Base-by-base conservation (phyloP, 2,888 invertebrate species). In the Acrobeloides nanus region DNA sequence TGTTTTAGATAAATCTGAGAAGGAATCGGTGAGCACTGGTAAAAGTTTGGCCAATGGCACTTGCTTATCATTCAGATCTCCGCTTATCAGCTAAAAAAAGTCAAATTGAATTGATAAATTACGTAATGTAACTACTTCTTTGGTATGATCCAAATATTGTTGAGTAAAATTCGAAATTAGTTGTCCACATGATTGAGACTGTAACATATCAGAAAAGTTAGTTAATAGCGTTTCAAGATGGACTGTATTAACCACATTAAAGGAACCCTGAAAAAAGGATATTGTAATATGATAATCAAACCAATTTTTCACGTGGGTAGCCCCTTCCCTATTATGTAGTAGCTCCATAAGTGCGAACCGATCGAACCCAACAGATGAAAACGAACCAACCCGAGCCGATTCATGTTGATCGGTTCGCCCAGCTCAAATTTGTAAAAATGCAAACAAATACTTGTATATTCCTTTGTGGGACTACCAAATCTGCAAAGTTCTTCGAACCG, bases 401-500 rank as follows among this genome's bases (percentile, higher is more conserved):
- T n/a, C n/a, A n/a, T n/a, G n/a, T n/a, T n/a, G n/a, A n/a, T n/a
- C n/a, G n/a, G n/a, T n/a, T n/a, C n/a, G n/a, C n/a, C n/a, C n/a
- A n/a, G n/a, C n/a, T n/a, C n/a, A n/a, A n/a, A n/a, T n/a, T n/a
- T n/a, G n/a, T n/a, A n/a, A n/a, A n/a, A n/a, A n/a, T n/a, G n/a
- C n/a, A n/a, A n/a, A n/a, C n/a, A n/a, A n/a, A n/a, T n/a, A n/a
- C n/a, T n/a, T n/a, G n/a, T n/a, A n/a, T n/a, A n/a, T n/a, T n/a
- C n/a, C n/a, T n/a, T n/a, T n/a, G n/a, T n/a, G 57, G 57, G n/a
- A 57, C 61, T 24, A 57, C 57, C 18, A 50, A 53, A 24, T 57
- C 51, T 3, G 46, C 40, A 26, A 43, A 57, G 34, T 55, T 55
- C 15, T 27, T 33, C 8, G 26, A 24, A 5, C 50, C 46, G 2